Percentiles rank a stretch among this genome's conserved stretches.
Conservation (phyloP, 2,888 invertebrate genomes). For the Priocnemis perturbator region DNA sequence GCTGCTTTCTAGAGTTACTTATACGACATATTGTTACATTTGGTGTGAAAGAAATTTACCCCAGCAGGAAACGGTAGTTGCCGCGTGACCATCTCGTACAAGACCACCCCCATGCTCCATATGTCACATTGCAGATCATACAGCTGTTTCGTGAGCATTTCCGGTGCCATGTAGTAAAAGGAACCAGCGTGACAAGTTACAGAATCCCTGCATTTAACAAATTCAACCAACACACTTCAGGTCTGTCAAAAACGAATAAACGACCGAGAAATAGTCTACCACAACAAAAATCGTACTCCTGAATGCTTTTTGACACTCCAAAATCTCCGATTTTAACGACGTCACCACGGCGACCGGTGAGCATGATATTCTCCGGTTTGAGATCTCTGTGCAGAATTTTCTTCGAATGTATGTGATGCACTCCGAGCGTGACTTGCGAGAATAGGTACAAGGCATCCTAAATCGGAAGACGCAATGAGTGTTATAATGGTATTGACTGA, state of each 20-base stretch:
- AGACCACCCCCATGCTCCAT: conserved; percentile 90
- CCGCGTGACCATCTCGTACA: conserved; percentile 82
- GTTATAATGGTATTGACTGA: neutral
- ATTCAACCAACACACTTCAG: neutral
- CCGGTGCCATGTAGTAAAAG: conserved; percentile 88
- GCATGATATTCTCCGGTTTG: conserved; percentile 89
- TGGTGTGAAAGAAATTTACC: neutral
- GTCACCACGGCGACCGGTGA: conserved; percentile 82
- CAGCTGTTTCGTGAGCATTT: conserved; percentile 85
- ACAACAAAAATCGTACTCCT: conserved; percentile 55
- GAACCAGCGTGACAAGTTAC: conserved; percentile 61
- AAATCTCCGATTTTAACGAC: conserved; percentile 90
- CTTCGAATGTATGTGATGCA: conserved; percentile 87
- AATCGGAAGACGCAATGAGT: conserved; percentile 9
- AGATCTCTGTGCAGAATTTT: conserved; percentile 89
- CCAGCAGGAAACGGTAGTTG: conserved; percentile 62
- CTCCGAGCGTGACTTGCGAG: conserved; percentile 80
- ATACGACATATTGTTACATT: neutral
- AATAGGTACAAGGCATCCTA: conserved; percentile 67
- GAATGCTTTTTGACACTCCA: conserved; percentile 85
- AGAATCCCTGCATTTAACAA: conserved; percentile 15
- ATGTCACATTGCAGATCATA: conserved; percentile 90
- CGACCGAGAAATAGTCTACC: too few relatives aligned
- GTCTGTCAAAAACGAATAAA: too few relatives aligned
- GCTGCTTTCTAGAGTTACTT: neutral